Base-by-base conservation (phyloP, 2,113 vertebrate species). In the Hymenochirus boettgeri region DNA sequence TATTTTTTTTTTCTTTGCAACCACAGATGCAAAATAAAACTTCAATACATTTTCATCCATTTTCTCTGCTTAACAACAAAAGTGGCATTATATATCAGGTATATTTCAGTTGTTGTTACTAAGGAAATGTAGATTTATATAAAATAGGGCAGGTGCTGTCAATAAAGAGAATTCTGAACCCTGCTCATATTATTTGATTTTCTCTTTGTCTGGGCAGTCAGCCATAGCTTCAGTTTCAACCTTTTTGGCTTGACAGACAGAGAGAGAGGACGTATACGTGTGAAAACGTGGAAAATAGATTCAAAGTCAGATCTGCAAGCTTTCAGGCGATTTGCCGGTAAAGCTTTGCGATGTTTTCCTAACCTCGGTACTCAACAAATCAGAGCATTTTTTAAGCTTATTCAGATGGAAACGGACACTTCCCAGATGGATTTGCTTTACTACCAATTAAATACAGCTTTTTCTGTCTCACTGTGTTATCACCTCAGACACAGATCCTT, bases 141-240 rank as follows among this genome's bases (percentile, higher is more conserved):
- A 80, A 80, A 85, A 72, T 25, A 4, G 22, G 53, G 73, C 84
- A 85, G 83, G 84, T 84, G 82, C 82, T 84, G 77, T 70, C 75
- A 84, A 84, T 82, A 84, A 85, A 80, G 79, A 72, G 79, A 75
- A 79, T 80, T 81, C 79, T 83, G 80, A 70, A 75, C 76, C 71
- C 48, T 53, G 60, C 71, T 82, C 76, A 5, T 75, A 79, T 82
- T 75, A 70, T 75, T 79, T 79, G 78, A 74, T 71, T 83, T 84
- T 78, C 75, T 77, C 57, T 81, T 72, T 39, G 61, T 77, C 79
- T 78, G 76, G 81, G 81, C 79, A 80, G 29, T 3, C 70, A 65
- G 79, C 82, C 79, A 26, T 79, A 39, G 61, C 63, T 78, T 72
- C 72, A 78, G 72, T 57, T 82, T 77, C 73, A 62, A 61, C 61